Evolutionary conservation across 2,113 vertebrate species (phyloP).

Genomic region (Anarrhichthys ocellatus): DNA sequence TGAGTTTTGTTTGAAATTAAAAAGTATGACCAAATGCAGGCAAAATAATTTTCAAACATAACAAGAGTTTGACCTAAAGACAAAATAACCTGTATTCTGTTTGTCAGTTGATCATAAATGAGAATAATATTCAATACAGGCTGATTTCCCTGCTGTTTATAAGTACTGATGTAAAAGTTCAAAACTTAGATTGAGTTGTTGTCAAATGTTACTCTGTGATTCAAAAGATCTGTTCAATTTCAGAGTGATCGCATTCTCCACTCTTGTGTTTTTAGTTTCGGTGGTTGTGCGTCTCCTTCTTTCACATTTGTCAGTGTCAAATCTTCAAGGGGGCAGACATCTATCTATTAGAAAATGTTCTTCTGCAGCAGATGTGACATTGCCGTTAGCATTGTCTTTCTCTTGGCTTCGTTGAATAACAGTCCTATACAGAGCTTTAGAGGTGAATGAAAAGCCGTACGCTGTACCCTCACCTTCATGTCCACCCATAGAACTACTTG

Average conservation of each 20-base stretch:
- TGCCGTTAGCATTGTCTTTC: constrained; percentile 41
- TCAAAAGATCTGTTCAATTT: not conserved
- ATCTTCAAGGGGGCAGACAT: constrained; percentile 6
- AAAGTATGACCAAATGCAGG: not conserved
- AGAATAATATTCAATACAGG: not conserved
- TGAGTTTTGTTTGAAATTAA: not conserved
- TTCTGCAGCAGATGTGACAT: constrained; percentile 21
- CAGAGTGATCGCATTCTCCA: not conserved
- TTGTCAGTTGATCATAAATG: not conserved
- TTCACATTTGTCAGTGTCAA: not conserved
- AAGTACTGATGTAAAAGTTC: not conserved
- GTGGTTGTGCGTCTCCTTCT: not conserved
- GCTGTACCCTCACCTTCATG: constrained; percentile 27
- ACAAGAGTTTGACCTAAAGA: not conserved
- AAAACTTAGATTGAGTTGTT: not conserved
- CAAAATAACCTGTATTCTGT: not conserved
- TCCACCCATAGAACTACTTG: constrained; percentile 31
- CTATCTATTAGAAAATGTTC: constrained; percentile 23
- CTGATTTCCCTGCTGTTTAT: not conserved
- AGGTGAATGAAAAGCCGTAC: constrained; percentile 39
- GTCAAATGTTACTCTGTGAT: not conserved
- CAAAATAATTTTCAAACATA: not conserved
- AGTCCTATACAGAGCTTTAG: constrained; percentile 32
- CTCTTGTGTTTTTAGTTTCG: not conserved
- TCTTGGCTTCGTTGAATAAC: constrained; percentile 42